phyloP scores from a whole-genome alignment of 1,140 invertebrate genomes.

The Thrips palmi region DNA sequence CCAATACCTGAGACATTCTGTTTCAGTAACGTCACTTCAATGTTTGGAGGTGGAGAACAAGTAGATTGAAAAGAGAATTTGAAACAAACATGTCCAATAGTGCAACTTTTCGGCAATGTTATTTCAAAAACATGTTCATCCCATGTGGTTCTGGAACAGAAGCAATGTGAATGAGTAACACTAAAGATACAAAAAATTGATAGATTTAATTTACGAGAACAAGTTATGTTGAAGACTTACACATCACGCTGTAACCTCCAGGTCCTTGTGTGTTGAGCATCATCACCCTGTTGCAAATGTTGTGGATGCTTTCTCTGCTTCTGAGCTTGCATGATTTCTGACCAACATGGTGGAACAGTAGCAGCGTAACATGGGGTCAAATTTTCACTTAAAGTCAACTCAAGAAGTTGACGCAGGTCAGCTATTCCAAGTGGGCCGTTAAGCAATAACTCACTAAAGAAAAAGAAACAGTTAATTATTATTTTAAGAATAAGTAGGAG shows the following conservation, averaged over 20 bases:
- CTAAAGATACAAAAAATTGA: background rate
- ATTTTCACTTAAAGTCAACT: conserved; percentile 42
- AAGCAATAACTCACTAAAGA: conserved; percentile 42
- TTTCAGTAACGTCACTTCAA: conserved; percentile 66
- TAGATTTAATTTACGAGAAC: background rate
- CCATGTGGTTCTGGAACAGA: conserved; percentile 47
- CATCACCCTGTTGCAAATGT: conserved; percentile 52
- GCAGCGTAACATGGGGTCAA: conserved; percentile 47
- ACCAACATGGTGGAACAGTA: conserved; percentile 83
- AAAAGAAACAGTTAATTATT: conserved; percentile 47
- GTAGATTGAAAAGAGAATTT: conserved; percentile 62
- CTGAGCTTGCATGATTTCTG: conserved; percentile 75
- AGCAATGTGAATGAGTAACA: conserved; percentile 12
- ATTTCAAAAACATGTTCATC: conserved; percentile 84
- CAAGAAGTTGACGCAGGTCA: conserved; percentile 35
- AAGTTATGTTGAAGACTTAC: conserved; percentile 23
- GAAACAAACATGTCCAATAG: conserved; percentile 71
- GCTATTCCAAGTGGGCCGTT: conserved; percentile 35
- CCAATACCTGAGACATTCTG: conserved; percentile 60
- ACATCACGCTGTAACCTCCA: conserved; percentile 74
- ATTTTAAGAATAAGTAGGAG: too few species aligned
- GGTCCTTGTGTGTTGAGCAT: conserved; percentile 59
- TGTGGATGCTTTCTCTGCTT: conserved; percentile 66
- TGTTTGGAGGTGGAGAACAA: conserved; percentile 33
- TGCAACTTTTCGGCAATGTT: conserved; percentile 47